phyloP scores from a whole-genome alignment of 2,888 invertebrate genomes.

The Balanococcus diminutus region DNA sequence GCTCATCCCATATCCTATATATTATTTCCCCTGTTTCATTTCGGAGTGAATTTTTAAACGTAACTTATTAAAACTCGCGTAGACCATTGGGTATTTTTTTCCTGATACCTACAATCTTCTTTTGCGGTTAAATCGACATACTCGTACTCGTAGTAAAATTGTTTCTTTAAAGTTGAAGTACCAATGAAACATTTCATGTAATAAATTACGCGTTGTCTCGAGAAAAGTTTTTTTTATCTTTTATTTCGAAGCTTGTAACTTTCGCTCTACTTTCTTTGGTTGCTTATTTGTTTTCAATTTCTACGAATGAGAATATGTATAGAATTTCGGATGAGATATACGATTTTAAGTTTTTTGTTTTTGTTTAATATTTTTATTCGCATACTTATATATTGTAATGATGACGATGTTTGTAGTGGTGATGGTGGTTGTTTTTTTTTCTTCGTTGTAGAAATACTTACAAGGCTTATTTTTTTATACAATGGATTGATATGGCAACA shows the following conservation, averaged over 20 bases:
- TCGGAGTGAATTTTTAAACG: not conserved
- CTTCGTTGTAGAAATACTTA: too few relatives aligned
- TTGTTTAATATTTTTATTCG: slow-evolving; percentile 9
- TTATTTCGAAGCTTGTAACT: not conserved
- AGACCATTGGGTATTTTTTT: not conserved
- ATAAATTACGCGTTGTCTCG: not conserved
- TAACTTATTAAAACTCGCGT: not conserved
- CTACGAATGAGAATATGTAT: not conserved
- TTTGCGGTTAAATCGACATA: not conserved
- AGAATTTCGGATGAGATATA: not conserved
- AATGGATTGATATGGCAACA: too few relatives aligned
- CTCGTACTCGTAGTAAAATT: not conserved
- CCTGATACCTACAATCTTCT: not conserved
- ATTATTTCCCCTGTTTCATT: not conserved
- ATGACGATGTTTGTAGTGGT: too few relatives aligned
- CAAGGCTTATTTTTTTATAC: too few relatives aligned
- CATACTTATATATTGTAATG: too few relatives aligned
- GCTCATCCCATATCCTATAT: not conserved
- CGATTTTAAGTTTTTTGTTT: not conserved
- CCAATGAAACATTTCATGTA: not conserved
- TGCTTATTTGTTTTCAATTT: slow-evolving; percentile 24
- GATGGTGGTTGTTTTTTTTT: too few relatives aligned
- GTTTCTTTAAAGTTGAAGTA: not conserved
- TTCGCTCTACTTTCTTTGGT: not conserved
- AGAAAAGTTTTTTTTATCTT: not conserved